These are phyloP conservation scores for Lagocephalus sceleratus DNA, from an alignment of 2,797 vertebrate species.

Conservation along the genomic window DNA sequence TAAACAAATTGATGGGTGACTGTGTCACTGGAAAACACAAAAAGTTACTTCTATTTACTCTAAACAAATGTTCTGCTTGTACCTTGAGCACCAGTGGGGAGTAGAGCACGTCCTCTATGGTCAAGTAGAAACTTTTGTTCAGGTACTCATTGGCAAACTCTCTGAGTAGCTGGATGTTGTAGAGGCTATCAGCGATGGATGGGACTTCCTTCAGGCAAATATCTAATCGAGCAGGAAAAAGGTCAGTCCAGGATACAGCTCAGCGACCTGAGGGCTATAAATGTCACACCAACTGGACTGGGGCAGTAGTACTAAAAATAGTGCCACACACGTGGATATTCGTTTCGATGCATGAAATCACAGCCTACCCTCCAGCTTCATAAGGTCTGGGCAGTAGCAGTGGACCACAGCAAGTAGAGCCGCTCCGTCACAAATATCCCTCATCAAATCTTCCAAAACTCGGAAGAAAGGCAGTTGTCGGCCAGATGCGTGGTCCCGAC, in stretches of 20 bases:
- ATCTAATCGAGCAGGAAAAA: slow-evolving; percentile 72
- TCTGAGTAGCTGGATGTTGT: slow-evolving; percentile 92
- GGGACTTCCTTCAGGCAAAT: slow-evolving; percentile 95
- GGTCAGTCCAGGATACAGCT: slow-evolving; percentile 40
- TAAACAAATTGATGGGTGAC: background rate
- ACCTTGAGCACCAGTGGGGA: slow-evolving; percentile 94
- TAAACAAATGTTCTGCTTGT: slow-evolving; percentile 25
- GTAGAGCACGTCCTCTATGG: slow-evolving; percentile 93
- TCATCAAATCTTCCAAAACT: slow-evolving; percentile 91
- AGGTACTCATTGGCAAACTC: slow-evolving; percentile 92
- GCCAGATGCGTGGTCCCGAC: slow-evolving; percentile 87
- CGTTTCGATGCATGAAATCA: slow-evolving; percentile 47
- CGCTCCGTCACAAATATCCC: slow-evolving; percentile 90
- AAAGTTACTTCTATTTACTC: background rate
- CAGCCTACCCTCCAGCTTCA: slow-evolving; percentile 95
- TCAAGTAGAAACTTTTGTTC: slow-evolving; percentile 94
- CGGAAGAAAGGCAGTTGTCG: slow-evolving; percentile 89
- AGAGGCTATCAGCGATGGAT: slow-evolving; percentile 93
- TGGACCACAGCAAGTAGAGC: slow-evolving; percentile 91
- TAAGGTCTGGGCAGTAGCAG: slow-evolving; percentile 93
- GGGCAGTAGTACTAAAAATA: slow-evolving; percentile 40
- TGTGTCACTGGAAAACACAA: background rate
- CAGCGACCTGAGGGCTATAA: slow-evolving; percentile 46
- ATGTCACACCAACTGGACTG: slow-evolving; percentile 46
- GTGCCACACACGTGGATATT: slow-evolving; percentile 34